phyloP scores from a whole-genome alignment of 2,113 vertebrate genomes.

The Anoplopoma fimbria region DNA sequence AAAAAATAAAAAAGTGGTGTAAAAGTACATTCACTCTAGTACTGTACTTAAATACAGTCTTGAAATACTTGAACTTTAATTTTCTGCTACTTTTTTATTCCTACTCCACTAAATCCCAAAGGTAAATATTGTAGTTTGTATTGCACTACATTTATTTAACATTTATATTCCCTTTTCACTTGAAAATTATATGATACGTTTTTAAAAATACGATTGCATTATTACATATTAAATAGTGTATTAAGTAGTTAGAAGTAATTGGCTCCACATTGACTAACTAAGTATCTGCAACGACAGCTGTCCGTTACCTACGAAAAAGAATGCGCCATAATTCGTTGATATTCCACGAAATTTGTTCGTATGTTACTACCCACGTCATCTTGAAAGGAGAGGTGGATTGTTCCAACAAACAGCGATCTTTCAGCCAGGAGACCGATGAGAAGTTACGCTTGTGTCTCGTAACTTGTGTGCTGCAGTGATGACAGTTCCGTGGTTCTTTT shows the following conservation, averaged over 20 bases:
- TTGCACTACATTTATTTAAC: not conserved
- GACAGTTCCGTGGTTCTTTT: too few relatives aligned
- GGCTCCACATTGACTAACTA: too few relatives aligned
- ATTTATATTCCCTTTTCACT: not conserved
- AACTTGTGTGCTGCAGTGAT: too few relatives aligned
- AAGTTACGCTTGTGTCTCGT: too few relatives aligned
- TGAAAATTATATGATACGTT: not conserved
- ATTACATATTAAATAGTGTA: not conserved
- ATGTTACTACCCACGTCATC: too few relatives aligned
- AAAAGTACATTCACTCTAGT: not conserved
- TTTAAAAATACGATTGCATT: not conserved
- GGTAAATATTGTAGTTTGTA: not conserved
- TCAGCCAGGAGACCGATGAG: too few relatives aligned
- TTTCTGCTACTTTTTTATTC: not conserved
- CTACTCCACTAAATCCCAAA: not conserved
- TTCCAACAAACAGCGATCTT: too few relatives aligned
- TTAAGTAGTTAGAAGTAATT: not conserved
- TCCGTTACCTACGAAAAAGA: too few relatives aligned
- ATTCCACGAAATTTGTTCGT: too few relatives aligned
- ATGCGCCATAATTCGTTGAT: too few relatives aligned
- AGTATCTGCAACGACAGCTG: too few relatives aligned
- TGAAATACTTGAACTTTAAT: not conserved
- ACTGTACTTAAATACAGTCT: not conserved
- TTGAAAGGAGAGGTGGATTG: too few relatives aligned
- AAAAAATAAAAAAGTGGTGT: not conserved